Evolutionary conservation across 92 coral and sea anemone genomes (phyloP), one percentile per base, ranked within the genome.

Genomic region (Actinostola sp.): DNA sequence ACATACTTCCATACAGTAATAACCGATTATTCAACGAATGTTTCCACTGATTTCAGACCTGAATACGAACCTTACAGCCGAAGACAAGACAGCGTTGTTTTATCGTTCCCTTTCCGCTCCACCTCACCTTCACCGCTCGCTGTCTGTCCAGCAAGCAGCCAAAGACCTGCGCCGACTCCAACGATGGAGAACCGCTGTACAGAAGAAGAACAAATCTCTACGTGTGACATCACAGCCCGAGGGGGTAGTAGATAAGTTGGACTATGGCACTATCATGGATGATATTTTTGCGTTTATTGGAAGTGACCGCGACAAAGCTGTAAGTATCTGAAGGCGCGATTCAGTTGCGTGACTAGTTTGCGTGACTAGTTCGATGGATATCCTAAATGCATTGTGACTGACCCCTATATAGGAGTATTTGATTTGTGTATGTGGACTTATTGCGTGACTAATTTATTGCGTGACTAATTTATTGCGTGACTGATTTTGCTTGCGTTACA

Each of bases 101-200:
- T 53, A 65, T 54, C 94, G 97, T 51, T 94, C 98, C 14, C 55
- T 85, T 43, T 94, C 98, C 0, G 98, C 97, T 0, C 98, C 98
- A 23, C 67, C 92, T 39, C 94, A 85, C 46, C 82, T 94, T 58
- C 90, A 91, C 51, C 89, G 86, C 61, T 70, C 92, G 3, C n/a
- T 80, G 70, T 88, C 91, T 3, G 89, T 85, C 33, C 88, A 81
- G 60, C 88, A 91, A 71, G 98, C 97, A 50, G 82, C 92, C 49
- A 93, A 91, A 44, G 97, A 94, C 71, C 71, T 94, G 60, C 85
- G 88, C 69, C 73, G 98, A 33, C 78, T 94, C 49, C 93, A 92
- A 78, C 83, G 98, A 43, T 94, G 98, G 97, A 80, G 97, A 76
- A 73, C 89, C 32, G 91, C 85, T 52, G 85, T 90, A 13, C 97